Evolutionary conservation across 2,888 invertebrate genomes (phyloP), one percentile per base, ranked within the genome.

Genomic region (Encarsia formosa): DNA sequence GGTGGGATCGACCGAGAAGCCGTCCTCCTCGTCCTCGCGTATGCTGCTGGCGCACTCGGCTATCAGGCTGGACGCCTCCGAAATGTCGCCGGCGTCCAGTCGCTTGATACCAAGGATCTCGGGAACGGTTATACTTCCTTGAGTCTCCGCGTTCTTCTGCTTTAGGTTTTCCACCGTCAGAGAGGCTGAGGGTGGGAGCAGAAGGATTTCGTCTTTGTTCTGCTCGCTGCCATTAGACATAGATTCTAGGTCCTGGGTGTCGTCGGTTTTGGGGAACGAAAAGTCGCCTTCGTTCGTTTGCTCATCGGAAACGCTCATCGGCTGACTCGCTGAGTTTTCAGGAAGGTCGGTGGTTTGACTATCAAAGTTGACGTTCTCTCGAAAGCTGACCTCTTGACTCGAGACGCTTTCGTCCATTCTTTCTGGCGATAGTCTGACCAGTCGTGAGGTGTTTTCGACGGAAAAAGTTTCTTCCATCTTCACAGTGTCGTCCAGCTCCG

Each of bases 381-480:
- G 5, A n/a, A 34, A 34, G 5, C 5, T n/a, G 6, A n/a, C 16
- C 11, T 38, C 15, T 8, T 20, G 49, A 3, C 45, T 32, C 5
- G 47, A 34, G n/a, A 3, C 18, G 9, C 31, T 35, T 3, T 35
- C 29, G n/a, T n/a, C n/a, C n/a, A n/a, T n/a, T n/a, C n/a, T n/a
- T 5, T 4, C 40, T 29, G 19, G 16, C 1, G 50, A 50, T 20
- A 44, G 29, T n/a, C n/a, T n/a, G 15, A 20, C 15, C 3, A 56
- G 18, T n/a, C 48, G 40, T 5, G 56, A 53, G 15, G 56, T 57
- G 35, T 57, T 57, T 38, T 45, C 53, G n/a, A 29, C 11, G 3
- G 53, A 53, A 20, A 57, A 53, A 5, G 50, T 48, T 42, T 53
- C 53, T 3, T 53, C 56, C 56, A 57, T 51, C 46, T 54, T 53